Percentiles rank a stretch among this genome's conserved stretches.
Conservation (phyloP, 2,113 vertebrate species). For the Hipposideros armiger region DNA sequence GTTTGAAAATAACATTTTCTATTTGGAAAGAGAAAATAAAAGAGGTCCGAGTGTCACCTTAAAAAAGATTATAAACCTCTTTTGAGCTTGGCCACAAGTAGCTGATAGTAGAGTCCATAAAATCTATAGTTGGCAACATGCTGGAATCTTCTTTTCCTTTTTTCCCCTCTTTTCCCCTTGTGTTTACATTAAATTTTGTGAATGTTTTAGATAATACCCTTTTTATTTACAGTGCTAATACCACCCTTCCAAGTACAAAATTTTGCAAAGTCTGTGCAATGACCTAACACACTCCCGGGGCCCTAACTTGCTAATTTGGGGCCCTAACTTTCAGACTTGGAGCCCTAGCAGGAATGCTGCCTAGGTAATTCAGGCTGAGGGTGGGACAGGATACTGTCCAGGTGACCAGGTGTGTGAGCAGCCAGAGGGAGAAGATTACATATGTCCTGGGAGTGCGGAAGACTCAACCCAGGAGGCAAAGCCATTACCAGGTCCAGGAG, state of each 20-base stretch:
- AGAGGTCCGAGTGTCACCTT: neutral
- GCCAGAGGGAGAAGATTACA: neutral
- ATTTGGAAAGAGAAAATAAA: slow-evolving; percentile 55
- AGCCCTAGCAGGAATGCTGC: neutral
- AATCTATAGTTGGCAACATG: neutral
- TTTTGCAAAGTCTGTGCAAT: neutral
- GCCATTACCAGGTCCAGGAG: neutral
- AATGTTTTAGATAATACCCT: neutral
- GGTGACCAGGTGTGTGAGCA: neutral
- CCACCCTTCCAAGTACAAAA: neutral
- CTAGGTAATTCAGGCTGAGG: no score
- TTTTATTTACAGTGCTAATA: neutral
- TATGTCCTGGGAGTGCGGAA: neutral
- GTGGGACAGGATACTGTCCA: neutral
- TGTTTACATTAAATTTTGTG: neutral
- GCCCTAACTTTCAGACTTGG: neutral
- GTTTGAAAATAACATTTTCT: slow-evolving; percentile 55
- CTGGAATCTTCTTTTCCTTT: neutral
- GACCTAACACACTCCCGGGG: neutral
- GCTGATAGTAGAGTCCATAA: neutral
- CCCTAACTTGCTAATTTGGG: neutral
- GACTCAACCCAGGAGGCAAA: neutral
- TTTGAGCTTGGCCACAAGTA: slow-evolving; percentile 25
- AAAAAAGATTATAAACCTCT: neutral
- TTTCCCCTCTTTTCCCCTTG: rapidly evolving